phyloP scores from a whole-genome alignment of 2,888 invertebrate species.

The Dusona sp. region DNA sequence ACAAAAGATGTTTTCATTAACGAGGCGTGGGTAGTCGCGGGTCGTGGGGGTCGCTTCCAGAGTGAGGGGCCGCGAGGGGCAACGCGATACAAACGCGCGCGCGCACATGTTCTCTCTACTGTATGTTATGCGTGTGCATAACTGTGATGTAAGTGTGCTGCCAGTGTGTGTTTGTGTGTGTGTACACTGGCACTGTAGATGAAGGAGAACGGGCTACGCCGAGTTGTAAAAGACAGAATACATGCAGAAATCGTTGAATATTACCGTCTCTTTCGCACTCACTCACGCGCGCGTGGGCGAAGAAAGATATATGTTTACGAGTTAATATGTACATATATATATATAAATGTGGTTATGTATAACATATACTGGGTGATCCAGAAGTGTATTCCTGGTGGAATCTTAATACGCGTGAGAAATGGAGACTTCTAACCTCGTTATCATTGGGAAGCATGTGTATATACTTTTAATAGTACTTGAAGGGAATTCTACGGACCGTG shows the following conservation, averaged over 20 bases:
- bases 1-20: conserved; percentile 85
- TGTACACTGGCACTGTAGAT: not conserved
- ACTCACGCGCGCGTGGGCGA: conserved; percentile 75
- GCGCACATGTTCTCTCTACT: conserved; percentile 15
- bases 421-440: not conserved
- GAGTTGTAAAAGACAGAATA: conserved; percentile 39
- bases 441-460: not conserved
- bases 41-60: conserved; percentile 70
- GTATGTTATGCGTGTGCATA: not conserved
- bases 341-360: not conserved
- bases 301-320: not conserved
- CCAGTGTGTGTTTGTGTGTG: not conserved
- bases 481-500: not conserved
- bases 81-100: conserved; percentile 44
- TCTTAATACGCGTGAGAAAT: not conserved
- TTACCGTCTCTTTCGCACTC: conserved; percentile 63
- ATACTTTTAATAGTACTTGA: not conserved
- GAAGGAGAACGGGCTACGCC: conserved; percentile 13
- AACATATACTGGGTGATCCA: conserved; percentile 28
- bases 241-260: not conserved
- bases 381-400: not conserved
- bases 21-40: conserved; percentile 80
- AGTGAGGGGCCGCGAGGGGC: conserved; percentile 54
- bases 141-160: too few species aligned
- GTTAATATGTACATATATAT: not conserved